These are phyloP conservation scores for Typhlichthys subterraneus DNA, from an alignment of 2,797 vertebrate species.

Conservation along the genomic window DNA sequence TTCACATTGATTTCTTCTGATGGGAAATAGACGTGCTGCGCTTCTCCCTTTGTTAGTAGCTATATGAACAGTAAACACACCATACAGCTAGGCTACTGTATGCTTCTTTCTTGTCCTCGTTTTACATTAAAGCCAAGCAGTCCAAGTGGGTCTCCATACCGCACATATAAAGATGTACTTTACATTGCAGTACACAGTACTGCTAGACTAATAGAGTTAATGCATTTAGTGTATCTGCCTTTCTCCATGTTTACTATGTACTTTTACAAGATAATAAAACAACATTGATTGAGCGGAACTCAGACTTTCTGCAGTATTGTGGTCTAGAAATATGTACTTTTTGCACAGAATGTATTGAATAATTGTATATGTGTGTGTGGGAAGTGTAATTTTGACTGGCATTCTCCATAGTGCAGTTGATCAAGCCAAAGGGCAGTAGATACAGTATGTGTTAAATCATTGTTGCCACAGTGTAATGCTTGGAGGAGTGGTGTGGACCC, in stretches of 20 bases:
- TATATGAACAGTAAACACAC: conserved; percentile 28
- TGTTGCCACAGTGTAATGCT: no score
- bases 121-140: conserved; percentile 21
- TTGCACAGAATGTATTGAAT: background rate
- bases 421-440: no score
- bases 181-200: background rate
- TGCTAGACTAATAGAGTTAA: conserved; percentile 13
- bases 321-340: background rate
- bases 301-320: background rate
- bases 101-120: conserved; percentile 22
- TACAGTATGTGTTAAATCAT: no score
- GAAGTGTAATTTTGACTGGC: no score
- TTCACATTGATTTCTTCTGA: conserved; percentile 52
- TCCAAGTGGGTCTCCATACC: conserved; percentile 21
- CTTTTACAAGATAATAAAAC: background rate
- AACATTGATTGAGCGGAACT: no score
- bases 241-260: conserved; percentile 20
- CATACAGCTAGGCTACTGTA: conserved; percentile 8
- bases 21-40: conserved; percentile 33
- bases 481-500: no score
- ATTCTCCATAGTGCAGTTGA: no score
- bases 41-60: conserved; percentile 8
- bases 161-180: conserved; percentile 8
- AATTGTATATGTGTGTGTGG: no score
- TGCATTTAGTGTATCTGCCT: conserved; percentile 16